Evolutionary conservation across 2,888 invertebrate species (phyloP).

Genomic region (Cistogaster globosa): DNA sequence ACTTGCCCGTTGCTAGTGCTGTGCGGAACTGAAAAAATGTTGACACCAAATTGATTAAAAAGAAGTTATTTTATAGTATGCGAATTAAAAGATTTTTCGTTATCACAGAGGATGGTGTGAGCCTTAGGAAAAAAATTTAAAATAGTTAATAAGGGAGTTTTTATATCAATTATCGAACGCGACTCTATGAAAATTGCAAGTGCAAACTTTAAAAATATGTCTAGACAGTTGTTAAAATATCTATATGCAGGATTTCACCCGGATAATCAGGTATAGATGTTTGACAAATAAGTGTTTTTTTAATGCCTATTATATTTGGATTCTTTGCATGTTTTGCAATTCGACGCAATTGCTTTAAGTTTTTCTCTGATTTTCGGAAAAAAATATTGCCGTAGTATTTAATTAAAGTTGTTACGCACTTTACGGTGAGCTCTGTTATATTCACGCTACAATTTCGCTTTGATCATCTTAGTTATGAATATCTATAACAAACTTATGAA

Average conservation of each 20-base stretch:
- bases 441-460: constrained; percentile 52
- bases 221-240: constrained; percentile 2
- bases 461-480: constrained; percentile 59
- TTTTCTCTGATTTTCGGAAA: constrained; percentile 10
- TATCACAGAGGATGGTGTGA: constrained; percentile 32
- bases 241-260: constrained; percentile 14
- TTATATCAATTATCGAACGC: constrained; percentile 8
- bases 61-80: too few species aligned
- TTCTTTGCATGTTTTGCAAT: constrained; percentile 5
- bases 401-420: constrained; percentile 21
- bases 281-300: not conserved
- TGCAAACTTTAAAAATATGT: constrained; percentile 23
- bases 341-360: not conserved
- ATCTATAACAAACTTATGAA: constrained; percentile 57
- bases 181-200: not conserved
- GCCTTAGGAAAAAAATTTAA: not conserved
- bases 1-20: constrained; percentile 26
- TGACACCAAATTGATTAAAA: too few species aligned
- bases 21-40: constrained; percentile 16
- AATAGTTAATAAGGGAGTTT: not conserved
- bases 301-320: constrained; percentile 22
- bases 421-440: constrained; percentile 51
- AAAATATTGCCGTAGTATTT: constrained; percentile 21
- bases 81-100: too few species aligned
- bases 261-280: constrained; percentile 19